Base-by-base conservation (phyloP, 2,797 vertebrate genomes). In the Lerista edwardsae region DNA sequence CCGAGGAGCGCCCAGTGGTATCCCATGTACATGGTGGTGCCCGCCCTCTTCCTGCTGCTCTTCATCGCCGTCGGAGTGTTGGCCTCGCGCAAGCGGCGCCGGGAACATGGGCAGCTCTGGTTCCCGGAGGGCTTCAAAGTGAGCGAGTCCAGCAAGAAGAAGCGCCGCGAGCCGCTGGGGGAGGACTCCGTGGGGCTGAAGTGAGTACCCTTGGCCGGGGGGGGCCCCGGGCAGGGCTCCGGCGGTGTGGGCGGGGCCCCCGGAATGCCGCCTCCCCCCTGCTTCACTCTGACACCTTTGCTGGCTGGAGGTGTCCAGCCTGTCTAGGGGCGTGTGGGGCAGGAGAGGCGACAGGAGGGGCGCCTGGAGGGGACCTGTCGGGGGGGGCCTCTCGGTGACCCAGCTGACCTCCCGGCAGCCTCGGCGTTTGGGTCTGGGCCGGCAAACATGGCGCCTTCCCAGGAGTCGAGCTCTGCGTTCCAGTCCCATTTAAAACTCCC, bases 41-140 rank as follows among this genome's bases (percentile, higher is more conserved):
- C 93, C 0, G 96, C 92, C 1, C 84, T 98, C 12, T 94, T 96
- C 64, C 88, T 99, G 87, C 92, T 99, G 81, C 95, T 96, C 86
- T 97, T 97, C 82, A 93, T 97, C 10, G 97, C 95, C 4, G 96
- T 98, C 21, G 98, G 98, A 39, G 98, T 99, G 84, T 96, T 99
- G 93, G 97, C 97, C 59, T 98, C 97, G 71, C 97, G 98, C 19
- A 98, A 98, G 94, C 97, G 99, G 1, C 97, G 98, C 80, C 96
- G 98, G 34, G 98, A 99, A 92, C 98, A 99, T 55, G 98, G 99
- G 62, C 98, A 98, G 92, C 98, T 99, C 12, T 99, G 99, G 99
- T 98, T 99, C 95, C 99, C 99, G 0, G 99, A 99, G 91, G 99
- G 98, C 87, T 99, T 99, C 97, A 98, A 98, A 94, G 97, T 98